phyloP scores from a whole-genome alignment of 2,113 vertebrate species.

The Syrmaticus mikado region DNA sequence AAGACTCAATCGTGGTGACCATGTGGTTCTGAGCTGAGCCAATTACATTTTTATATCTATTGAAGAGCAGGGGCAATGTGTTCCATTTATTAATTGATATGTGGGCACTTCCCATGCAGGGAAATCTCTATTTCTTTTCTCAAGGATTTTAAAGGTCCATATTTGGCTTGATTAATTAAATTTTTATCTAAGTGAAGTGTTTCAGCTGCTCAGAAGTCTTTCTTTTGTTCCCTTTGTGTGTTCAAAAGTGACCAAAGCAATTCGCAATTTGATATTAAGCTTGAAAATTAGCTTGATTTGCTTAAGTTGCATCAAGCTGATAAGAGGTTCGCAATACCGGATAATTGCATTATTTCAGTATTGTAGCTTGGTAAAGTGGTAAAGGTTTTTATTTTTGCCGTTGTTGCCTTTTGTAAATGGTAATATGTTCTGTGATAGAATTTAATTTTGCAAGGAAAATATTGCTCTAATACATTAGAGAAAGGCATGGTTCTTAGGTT shows the following conservation, averaged over 20 bases:
- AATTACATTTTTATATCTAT: not conserved
- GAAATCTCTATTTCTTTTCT: not conserved
- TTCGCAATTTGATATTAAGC: not conserved
- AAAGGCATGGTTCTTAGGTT: not conserved
- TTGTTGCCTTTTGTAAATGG: not conserved
- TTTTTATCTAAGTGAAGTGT: not conserved
- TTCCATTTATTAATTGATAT: not conserved
- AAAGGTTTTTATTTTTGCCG: slow-evolving; percentile 17
- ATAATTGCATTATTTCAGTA: slow-evolving; percentile 2
- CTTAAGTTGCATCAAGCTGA: not conserved
- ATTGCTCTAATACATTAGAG: not conserved
- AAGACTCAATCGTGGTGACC: not conserved
- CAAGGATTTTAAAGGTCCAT: not conserved
- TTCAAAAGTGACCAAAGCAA: not conserved
- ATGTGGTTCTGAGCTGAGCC: not conserved
- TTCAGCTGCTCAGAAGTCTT: not conserved
- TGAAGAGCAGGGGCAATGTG: not conserved
- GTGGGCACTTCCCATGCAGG: accelerated
- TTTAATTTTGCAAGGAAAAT: not conserved
- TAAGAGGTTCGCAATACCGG: not conserved
- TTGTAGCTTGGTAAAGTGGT: not conserved
- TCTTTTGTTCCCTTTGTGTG: not conserved
- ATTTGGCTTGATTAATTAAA: not conserved
- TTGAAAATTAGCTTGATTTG: slow-evolving; percentile 28
- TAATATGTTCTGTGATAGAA: not conserved